Evolutionary conservation across 2,113 vertebrate species (phyloP), one percentile per base, ranked within the genome.

Genomic region (Cacatua alba): DNA sequence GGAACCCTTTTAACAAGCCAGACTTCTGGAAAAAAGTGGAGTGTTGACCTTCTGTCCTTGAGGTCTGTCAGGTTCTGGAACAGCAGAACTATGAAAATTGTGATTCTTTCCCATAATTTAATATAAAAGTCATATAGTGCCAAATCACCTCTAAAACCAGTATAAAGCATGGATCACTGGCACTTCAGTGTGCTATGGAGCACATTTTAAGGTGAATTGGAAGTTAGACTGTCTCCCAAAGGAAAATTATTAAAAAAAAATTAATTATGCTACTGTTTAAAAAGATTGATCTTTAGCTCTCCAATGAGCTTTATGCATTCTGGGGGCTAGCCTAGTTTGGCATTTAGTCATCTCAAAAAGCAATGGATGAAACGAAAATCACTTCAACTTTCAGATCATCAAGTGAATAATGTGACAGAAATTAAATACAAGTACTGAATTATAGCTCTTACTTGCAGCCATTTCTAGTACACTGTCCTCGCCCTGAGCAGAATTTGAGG

Each of bases 401-500:
- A 51, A 49, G 65, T 71, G 64, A 92, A 63, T 51, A 74, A 57
- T 39, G 63, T 76, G 68, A 87, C n/a, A 74, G 69, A 64, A 79
- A 86, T 16, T 49, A 51, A 94, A 83, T 52, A 92, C 3, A 64
- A 86, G 37, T 65, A 39, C 31, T 74, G 43, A 94, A 74, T 91
- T 92, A 63, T 69, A 88, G 86, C 55, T 94, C 99, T 98, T 98
- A 99, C 99, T 99, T 99, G 99, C 99, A 99, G 92, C 99, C 99
- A 57, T 98, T 99, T 82, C 98, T 98, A 62, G 99, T 99, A 92
- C 99, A 99, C 83, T 99, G 99, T 98, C 99, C 99, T 98, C 99
- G 97, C 53, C 99, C 99, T 69, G 99, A 99, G 97, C 99, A 99
- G 97, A 99, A 99, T 78, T 98, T 99, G 94, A 99, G 98, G 96